Base-by-base conservation (phyloP, 1,140 invertebrate genomes). In the Belonocnema kinseyi region DNA sequence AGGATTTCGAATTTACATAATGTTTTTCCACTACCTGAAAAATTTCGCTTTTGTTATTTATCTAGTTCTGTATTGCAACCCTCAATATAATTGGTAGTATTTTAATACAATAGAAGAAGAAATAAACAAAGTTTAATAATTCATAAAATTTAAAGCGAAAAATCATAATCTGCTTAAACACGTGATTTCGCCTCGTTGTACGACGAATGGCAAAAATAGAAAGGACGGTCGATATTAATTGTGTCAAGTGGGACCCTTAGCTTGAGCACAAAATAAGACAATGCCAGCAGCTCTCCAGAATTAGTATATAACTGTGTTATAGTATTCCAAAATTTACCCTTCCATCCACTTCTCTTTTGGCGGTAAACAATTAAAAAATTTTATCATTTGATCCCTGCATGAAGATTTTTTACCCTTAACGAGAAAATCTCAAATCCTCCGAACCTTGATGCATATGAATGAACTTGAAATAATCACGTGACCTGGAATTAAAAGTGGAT, bases 201-300 rank as follows among this genome's bases (percentile, higher is more conserved):
- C 61, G 61, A 66, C 61, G 54, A 51, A 74, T 70, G 52, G 81
- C 85, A 88, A 88, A 89, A 90, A 89, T 89, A 89, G 88, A 89
- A 89, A 90, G 76, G 26, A 66, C 80, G 88, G 80, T 90, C 88
- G 87, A 90, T 90, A 89, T 82, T 87, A 89, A 89, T 89, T 85
- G 87, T 90, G 88, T 90, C 88, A 90, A 90, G 89, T 88, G 83
- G 84, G 80, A 77, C 76, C 71, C 83, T 85, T 71, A 70, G 82
- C 80, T 85, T 84, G 78, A 80, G 82, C 79, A 76, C 79, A 73
- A 83, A 76, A 77, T 82, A 82, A 82, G 77, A 82, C 58, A 50
- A 70, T 74, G 58, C 52, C 61, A n/a, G 40, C 16, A 66, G 61
- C n/a, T 14, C 21, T 40, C 46, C 33, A 66, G 33, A 26, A 66